Evolutionary conservation across 2,113 vertebrate genomes (phyloP).

Genomic region (Mobula hypostoma): DNA sequence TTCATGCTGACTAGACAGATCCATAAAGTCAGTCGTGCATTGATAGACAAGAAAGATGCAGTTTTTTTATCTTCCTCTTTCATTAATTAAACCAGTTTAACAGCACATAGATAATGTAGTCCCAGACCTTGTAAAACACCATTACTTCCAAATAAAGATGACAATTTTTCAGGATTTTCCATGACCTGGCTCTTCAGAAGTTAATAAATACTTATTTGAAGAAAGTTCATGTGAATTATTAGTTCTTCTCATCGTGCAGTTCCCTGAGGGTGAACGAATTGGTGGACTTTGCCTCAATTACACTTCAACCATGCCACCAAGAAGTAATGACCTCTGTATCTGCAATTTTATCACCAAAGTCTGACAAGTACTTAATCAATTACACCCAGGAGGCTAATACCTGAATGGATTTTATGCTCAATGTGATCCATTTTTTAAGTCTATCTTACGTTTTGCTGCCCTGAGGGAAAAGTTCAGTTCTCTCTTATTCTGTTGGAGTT

Average conservation of each 20-base stretch:
- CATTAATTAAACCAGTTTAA: not conserved
- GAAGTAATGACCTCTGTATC: not conserved
- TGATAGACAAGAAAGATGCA: not conserved
- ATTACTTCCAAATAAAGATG: not conserved
- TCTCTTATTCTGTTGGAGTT: not conserved
- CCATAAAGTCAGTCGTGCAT: not conserved
- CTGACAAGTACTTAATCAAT: not conserved
- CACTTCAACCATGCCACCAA: constrained; percentile 1
- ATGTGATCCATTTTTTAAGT: not conserved
- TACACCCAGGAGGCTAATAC: not conserved
- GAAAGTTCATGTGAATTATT: not conserved
- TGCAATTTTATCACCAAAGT: not conserved
- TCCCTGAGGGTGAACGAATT: not conserved
- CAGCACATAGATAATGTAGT: not conserved
- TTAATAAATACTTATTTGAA: not conserved
- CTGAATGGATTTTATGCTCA: not conserved
- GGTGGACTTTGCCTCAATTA: not conserved
- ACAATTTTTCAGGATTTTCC: not conserved
- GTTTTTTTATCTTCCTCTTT: not conserved
- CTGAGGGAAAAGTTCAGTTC: not conserved
- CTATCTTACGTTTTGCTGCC: not conserved
- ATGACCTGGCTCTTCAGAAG: not conserved
- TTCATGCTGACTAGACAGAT: not conserved
- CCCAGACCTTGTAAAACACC: not conserved
- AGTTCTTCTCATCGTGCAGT: not conserved